These are phyloP conservation scores for Montipora efflorescens DNA, from an alignment of 64 coral and sea anemone genomes.

Conservation along the genomic window DNA sequence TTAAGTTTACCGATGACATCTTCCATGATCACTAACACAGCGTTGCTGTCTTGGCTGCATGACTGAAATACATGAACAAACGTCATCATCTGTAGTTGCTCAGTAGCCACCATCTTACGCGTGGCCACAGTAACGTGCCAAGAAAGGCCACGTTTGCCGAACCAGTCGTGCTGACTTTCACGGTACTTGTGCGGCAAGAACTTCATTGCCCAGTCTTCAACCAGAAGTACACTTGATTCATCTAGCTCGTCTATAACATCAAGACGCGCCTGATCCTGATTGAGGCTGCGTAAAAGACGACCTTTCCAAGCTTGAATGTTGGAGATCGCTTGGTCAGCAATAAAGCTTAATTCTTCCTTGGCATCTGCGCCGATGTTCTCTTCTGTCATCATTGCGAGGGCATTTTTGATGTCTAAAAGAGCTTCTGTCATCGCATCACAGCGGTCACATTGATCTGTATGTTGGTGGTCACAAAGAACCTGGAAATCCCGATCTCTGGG, in stretches of 20 bases:
- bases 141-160: conserved; percentile 19
- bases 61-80: conserved; percentile 46
- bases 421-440: neutral
- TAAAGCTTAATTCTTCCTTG: conserved; percentile 6
- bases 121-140: conserved; percentile 43
- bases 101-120: neutral
- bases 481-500: neutral
- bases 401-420: neutral
- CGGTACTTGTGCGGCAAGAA: conserved; percentile 23
- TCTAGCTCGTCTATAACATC: neutral
- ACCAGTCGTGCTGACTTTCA: conserved; percentile 37
- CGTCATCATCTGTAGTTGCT: conserved; percentile 25
- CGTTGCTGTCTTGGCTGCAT: conserved; percentile 31
- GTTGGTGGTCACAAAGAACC: neutral
- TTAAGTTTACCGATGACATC: conserved; percentile 44
- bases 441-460: neutral
- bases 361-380: neutral
- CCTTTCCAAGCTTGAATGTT: conserved; percentile 40
- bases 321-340: neutral
- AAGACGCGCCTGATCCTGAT: conserved; percentile 46
- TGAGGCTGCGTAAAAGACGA: conserved; percentile 5
- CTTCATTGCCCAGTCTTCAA: conserved; percentile 59
- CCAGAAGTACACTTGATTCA: neutral
- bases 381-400: neutral
- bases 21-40: conserved; percentile 20